These are phyloP conservation scores for Siniperca obscura DNA, from an alignment of 2,797 vertebrate species.

Conservation along the genomic window DNA sequence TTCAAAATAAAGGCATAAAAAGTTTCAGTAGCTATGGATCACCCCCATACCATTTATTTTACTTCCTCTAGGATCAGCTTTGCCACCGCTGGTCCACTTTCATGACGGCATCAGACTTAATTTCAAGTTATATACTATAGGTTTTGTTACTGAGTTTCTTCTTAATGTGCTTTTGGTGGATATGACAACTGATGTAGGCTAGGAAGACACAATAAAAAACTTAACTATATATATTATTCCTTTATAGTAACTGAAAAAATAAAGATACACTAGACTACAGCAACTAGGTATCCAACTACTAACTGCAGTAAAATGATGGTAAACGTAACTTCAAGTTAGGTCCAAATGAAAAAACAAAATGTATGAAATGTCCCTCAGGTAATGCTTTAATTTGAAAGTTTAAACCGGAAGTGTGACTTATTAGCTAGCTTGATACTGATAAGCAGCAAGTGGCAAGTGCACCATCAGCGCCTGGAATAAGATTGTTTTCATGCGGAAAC, in stretches of 20 bases:
- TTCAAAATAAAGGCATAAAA: constrained; percentile 53
- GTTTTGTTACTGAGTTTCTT: neutral
- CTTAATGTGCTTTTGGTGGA: neutral
- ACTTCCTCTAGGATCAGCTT: neutral
- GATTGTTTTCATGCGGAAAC: neutral
- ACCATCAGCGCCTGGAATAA: constrained; percentile 30
- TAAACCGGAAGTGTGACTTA: constrained; percentile 11
- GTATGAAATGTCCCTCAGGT: fast-evolving
- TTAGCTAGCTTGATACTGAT: constrained; percentile 33
- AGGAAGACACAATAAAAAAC: neutral
- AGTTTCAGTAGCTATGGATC: too few relatives aligned
- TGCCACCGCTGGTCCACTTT: neutral
- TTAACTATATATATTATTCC: neutral
- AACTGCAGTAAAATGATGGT: neutral
- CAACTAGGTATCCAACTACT: fast-evolving
- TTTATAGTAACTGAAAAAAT: neutral
- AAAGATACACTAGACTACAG: neutral
- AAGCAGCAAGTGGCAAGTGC: constrained; percentile 54
- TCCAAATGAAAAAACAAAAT: neutral
- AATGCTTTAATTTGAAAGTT: constrained; percentile 54
- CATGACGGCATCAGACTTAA: fast-evolving
- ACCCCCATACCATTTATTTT: fast-evolving
- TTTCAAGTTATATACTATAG: neutral
- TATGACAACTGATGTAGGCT: neutral
- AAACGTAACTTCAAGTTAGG: neutral